phyloP scores from a whole-genome alignment of 2,797 vertebrate genomes.

The Diplodus puntazzo region DNA sequence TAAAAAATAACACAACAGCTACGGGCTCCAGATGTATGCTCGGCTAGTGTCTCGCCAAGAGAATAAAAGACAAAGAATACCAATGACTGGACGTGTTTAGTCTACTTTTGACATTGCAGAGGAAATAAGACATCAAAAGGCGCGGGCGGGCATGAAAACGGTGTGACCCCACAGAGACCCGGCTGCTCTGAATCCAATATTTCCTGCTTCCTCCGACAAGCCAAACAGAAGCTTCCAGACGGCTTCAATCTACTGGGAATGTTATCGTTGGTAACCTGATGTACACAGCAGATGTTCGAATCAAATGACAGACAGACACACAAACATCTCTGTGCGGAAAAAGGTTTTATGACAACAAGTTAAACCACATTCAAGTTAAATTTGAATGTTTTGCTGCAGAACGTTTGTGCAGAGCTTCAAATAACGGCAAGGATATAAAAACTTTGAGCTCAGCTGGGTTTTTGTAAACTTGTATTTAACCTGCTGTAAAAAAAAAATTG shows the following conservation, averaged over 20 bases:
- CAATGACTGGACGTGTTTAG: conserved; percentile 55
- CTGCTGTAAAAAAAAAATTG: background rate
- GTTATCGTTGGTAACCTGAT: conserved; percentile 45
- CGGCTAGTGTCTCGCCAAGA: conserved; percentile 18
- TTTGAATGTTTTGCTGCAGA: background rate
- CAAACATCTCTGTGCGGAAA: conserved; percentile 27
- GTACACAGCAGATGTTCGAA: conserved; percentile 39
- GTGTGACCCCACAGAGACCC: conserved; percentile 47
- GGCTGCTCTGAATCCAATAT: conserved; percentile 51
- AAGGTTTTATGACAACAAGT: background rate
- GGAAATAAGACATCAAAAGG: conserved; percentile 62
- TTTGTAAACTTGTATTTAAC: conserved; percentile 1
- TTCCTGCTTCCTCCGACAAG: conserved; percentile 68
- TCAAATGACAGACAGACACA: conserved; percentile 24
- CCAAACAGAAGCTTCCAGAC: conserved; percentile 57
- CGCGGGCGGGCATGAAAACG: conserved; percentile 2
- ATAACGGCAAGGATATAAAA: background rate
- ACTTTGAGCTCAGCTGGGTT: background rate
- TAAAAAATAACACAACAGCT: conserved; percentile 36
- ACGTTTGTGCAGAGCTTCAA: background rate
- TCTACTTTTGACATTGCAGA: conserved; percentile 55
- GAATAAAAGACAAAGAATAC: conserved; percentile 28
- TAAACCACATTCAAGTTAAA: background rate
- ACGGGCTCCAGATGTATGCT: conserved; percentile 21
- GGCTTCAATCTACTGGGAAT: conserved; percentile 47